Evolutionary conservation across 2,113 vertebrate genomes (phyloP).

Genomic region (Opisthocomus hoazin): DNA sequence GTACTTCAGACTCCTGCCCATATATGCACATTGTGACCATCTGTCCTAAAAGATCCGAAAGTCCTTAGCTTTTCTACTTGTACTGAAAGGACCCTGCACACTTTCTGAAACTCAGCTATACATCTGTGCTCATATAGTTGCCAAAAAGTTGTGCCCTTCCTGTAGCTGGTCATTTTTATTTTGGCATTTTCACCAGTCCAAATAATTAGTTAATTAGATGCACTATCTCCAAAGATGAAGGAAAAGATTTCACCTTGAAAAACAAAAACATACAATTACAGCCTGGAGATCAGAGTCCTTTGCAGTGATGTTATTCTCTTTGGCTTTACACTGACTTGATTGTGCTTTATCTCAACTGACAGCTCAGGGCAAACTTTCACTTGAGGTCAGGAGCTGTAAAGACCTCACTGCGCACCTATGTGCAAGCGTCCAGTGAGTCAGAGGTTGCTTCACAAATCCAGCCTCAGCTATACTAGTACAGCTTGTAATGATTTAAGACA

Average conservation of each 20-base stretch:
- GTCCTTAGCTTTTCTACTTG: not conserved
- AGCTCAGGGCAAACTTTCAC: not conserved
- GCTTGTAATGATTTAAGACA: not conserved
- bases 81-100: not conserved
- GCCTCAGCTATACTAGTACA: not conserved
- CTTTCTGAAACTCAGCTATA: not conserved
- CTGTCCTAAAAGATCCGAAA: not conserved
- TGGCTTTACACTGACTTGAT: not conserved
- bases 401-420: not conserved
- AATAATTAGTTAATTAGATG: constrained; percentile 37
- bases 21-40: not conserved
- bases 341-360: not conserved
- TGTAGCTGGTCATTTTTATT: not conserved
- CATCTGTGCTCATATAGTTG: not conserved
- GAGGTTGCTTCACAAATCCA: not conserved
- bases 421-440: not conserved
- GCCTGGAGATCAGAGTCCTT: constrained; percentile 25
- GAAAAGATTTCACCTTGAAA: constrained; percentile 43
- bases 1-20: not conserved
- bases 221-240: constrained; percentile 28
- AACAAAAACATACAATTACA: constrained; percentile 24
- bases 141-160: not conserved
- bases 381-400: not conserved
- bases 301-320: constrained; percentile 37
- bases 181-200: constrained; percentile 14